phyloP scores from a whole-genome alignment of 2,888 invertebrate species.

The Adelphocoris suturalis region DNA sequence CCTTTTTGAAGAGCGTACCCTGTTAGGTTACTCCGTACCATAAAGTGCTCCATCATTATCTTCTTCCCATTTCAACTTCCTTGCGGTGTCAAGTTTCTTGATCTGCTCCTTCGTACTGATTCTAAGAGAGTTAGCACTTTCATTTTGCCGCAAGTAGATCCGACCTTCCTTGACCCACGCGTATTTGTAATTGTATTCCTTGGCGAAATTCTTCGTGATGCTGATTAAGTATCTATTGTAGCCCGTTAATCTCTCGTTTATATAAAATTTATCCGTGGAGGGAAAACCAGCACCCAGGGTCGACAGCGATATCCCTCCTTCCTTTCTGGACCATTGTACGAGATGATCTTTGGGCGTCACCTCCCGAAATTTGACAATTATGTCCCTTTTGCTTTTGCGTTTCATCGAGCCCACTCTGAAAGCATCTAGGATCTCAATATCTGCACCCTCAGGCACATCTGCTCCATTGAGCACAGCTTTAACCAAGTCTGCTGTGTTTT shows the following conservation, averaged over 20 bases:
- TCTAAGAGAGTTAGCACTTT: neutral
- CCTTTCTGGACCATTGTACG: constrained; percentile 32
- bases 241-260: constrained; percentile 35
- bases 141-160: constrained; percentile 40
- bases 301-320: neutral
- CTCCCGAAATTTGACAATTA: constrained; percentile 13
- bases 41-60: too few species aligned
- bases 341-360: neutral
- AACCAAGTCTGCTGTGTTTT: neutral
- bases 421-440: neutral
- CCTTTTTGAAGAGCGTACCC: too few species aligned
- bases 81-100: constrained; percentile 14
- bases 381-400: neutral
- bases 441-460: neutral
- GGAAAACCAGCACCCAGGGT: neutral
- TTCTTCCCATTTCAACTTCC: constrained; percentile 40
- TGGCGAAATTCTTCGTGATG: constrained; percentile 33
- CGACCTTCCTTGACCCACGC: constrained; percentile 50
- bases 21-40: too few species aligned
- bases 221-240: too few species aligned
- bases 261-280: neutral
- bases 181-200: constrained; percentile 47
- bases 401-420: constrained; percentile 6
- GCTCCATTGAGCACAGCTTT: neutral
- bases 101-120: constrained; percentile 41